Conservation (phyloP, 2,797 vertebrate genomes). For the Catostomus latipinnis region DNA sequence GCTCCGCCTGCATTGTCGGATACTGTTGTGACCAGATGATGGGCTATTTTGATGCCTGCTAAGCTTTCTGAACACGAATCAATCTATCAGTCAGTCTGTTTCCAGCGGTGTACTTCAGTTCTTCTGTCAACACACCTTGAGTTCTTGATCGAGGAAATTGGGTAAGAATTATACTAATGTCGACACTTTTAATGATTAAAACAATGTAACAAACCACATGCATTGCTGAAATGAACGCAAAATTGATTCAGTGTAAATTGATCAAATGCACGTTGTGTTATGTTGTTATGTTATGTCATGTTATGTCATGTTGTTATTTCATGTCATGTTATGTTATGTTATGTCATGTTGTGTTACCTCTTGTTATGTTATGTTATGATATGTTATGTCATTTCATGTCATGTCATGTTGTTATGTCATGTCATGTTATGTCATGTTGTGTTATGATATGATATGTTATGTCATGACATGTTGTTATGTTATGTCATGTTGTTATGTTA, state of each 20-base stretch:
- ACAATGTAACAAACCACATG: neutral
- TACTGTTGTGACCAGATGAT: neutral
- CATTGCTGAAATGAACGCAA: neutral
- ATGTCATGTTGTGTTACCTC: too few relatives aligned
- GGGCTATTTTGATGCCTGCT: slow-evolving; percentile 10
- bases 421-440: too few relatives aligned
- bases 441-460: too few relatives aligned
- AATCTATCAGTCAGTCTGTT: neutral
- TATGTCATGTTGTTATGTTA: too few relatives aligned
- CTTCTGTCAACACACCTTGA: slow-evolving; percentile 1
- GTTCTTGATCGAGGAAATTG: slow-evolving; percentile 8
- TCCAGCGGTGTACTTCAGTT: neutral
- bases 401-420: too few relatives aligned
- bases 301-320: too few relatives aligned
- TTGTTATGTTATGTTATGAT: too few relatives aligned
- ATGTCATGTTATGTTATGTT: too few relatives aligned
- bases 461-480: too few relatives aligned
- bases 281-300: too few relatives aligned
- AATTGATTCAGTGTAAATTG: too few relatives aligned
- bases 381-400: too few relatives aligned
- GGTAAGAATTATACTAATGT: slow-evolving; percentile 12
- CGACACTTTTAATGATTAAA: neutral
- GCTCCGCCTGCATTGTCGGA: neutral
- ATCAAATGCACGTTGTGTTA: neutral
- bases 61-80: slow-evolving; percentile 8